Evolutionary conservation across 2,888 invertebrate species (phyloP), one percentile per base, ranked within the genome.

Genomic region (Andrena dorsata): DNA sequence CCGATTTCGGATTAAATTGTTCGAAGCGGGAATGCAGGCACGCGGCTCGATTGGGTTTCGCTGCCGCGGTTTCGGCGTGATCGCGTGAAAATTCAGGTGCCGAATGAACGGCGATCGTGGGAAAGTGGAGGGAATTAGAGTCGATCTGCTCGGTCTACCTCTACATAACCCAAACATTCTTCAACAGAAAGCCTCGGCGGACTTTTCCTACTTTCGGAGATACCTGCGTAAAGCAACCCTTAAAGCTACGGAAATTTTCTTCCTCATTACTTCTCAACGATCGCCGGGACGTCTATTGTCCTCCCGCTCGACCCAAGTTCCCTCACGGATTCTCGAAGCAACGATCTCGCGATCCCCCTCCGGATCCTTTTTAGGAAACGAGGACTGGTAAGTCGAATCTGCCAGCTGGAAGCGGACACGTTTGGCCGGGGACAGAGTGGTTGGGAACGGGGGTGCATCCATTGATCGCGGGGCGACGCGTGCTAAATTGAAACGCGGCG

Each of bases 1-100:
- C 68, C 47, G 79, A 76, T 77, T 82, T 76, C 63, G 76, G 64
- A 76, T 69, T 53, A 69, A 82, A 79, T 80, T 71, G 78, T 77
- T 77, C 49, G 80, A 65, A 66, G 26, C 35, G 49, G 20, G 63
- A 69, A 69, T 51, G n/a, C 20, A 51, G n/a, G 51, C 51, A 51
- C 20, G 51, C 20, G 56, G 10, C 23, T 56, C 23, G 10, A 26
- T 20, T 23, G 23, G 26, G 10, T 1, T 16, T 13, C 41, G 13
- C 41, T 41, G 41, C 41, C 41, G 41, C 16, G 16, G 16, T 41
- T 16, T 41, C 41, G 10, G 32, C 8, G 53, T 53, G 20, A 20
- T 35, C 53, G 53, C 32, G 16, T 4, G 32, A 53, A 68, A 53
- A 56, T 53, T 68, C 3, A 32, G n/a, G 16, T 2, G 8, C 26